A percentile compares a stretch with the other conserved stretches of the same genome.
Evolutionary conservation across 1,140 invertebrate species (phyloP).

Genomic region (Andricus grossulariae): DNA sequence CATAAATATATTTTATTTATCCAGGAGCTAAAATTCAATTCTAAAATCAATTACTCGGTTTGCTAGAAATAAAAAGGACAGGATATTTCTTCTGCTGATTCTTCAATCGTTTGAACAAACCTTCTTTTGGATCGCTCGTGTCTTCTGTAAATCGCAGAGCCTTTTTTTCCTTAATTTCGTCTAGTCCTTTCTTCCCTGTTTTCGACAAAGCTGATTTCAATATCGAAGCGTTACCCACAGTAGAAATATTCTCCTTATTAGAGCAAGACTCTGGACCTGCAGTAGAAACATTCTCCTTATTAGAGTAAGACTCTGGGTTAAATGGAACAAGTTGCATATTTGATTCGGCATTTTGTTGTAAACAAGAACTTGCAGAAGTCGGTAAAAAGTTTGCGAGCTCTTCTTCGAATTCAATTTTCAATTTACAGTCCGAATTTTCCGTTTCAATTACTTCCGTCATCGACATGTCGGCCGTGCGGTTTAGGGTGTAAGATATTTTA

Average conservation of each 20-base stretch:
- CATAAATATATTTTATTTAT: no score
- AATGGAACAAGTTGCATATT: background rate
- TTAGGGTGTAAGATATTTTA: background rate
- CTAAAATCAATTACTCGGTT: constrained; percentile 9
- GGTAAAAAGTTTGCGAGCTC: background rate
- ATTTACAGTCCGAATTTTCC: background rate
- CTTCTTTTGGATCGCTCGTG: constrained; percentile 63
- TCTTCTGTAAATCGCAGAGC: constrained; percentile 68
- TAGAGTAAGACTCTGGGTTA: background rate
- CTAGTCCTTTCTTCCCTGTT: constrained; percentile 26
- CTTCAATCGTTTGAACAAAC: background rate
- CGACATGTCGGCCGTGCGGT: background rate
- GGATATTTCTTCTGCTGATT: constrained; percentile 64
- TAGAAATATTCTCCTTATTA: background rate
- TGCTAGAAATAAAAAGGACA: constrained; percentile 42
- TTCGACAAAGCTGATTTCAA: constrained; percentile 42
- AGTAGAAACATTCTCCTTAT: constrained; percentile 1
- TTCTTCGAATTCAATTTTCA: background rate
- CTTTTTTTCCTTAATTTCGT: constrained; percentile 64
- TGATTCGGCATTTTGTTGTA: background rate
- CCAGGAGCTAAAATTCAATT: background rate
- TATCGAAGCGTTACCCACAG: background rate
- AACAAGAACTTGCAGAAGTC: constrained; percentile 10
- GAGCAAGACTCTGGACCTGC: background rate
- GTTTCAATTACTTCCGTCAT: background rate